Base-by-base conservation (phyloP, 2,888 invertebrate genomes). In the Tortrix viridana region DNA sequence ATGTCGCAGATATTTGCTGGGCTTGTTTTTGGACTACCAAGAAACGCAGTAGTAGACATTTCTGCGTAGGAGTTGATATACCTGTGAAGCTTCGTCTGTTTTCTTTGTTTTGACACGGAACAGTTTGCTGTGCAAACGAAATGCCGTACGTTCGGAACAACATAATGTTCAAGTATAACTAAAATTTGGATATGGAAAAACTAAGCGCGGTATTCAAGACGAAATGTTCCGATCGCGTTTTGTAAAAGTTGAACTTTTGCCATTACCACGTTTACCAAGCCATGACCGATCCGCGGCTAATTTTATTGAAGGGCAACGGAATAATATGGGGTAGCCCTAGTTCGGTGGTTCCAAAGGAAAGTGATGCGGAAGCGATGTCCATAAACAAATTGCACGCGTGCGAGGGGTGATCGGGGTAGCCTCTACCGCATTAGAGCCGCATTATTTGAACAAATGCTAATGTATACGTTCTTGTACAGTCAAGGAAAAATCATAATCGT, bases 331-430 rank as follows among this genome's bases (percentile, higher is more conserved):
- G 23, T 61, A 61, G 57, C 61, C 60, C 61, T 61, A 46, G 23
- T 9, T 26, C 37, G 19, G 12, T 32, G 14, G 32, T 50, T 46
- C 47, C 43, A 53, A 67, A 65, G 59, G 64, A 68, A 68, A 66
- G 67, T 66, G 61, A 49, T 66, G 67, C 65, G 69, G 65, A 65
- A 65, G 66, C 53, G 59, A 56, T 66, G 65, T 67, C 63, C 66
- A 63, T 67, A 69, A 68, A 54, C 69, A 70, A 69, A 70, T 69
- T 68, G 68, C 62, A 68, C 72, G 76, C 68, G 70, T 70, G 66
- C 66, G 67, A 43, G 64, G 50, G 56, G 52, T 46, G 58, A 59
- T 57, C 58, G 58, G 60, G 46, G 56, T 61, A 49, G 20, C 61
- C 37, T 54, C 44, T 59, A 47, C 64, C 60, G 64, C 64, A 64